Evolutionary conservation across 2,888 invertebrate species (phyloP), one percentile per base, ranked within the genome.

Genomic region (Chydorus sphaericus): DNA sequence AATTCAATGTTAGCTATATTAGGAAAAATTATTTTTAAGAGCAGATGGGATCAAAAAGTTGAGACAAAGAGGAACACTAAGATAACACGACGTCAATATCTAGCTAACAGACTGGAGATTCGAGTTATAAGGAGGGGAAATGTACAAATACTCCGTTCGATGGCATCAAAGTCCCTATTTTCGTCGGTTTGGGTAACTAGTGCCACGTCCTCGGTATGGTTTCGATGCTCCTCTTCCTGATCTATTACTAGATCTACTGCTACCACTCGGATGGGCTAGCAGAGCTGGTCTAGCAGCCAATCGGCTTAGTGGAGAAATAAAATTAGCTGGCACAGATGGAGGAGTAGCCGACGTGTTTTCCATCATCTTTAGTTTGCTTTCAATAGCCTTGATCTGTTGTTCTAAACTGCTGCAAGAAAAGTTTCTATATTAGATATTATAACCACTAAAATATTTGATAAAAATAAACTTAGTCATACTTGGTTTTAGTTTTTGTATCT

Each of bases 371-470:
- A 91, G 71, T 69, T 91, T 90, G 0, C 86, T 85, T 68, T 90
- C 89, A 58, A 91, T 90, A 0, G 88, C 88, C 66, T 84, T 84
- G 61, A 91, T 90, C 56, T 88, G 85, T 8, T 82, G 81, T 65
- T 82, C 79, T 63, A 82, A 80, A 67, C 87, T 87, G 3, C 29
- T 62, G 64, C 54, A 57, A 55, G 58, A 60, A 48, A 11, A 57
- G 59, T 49, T n/a, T 23, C 2, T 18, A 53, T 28, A 44, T 23
- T 37, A 33, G 50, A 55, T 28, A 18, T 37, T 31, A 6, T 8
- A 54, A 28, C 6, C 18, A 52, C 33, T 36, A 11, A 39, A 2
- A 14, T 6, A 38, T 4, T 20, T 18, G 2, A 38, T n/a, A 39
- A 39, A 56, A 30, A 30, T 11, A 23, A 54, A 36, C 39, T 44